These are phyloP conservation scores for Nasonia giraulti DNA, from an alignment of 1,140 invertebrate genomes.

Conservation along the genomic window DNA sequence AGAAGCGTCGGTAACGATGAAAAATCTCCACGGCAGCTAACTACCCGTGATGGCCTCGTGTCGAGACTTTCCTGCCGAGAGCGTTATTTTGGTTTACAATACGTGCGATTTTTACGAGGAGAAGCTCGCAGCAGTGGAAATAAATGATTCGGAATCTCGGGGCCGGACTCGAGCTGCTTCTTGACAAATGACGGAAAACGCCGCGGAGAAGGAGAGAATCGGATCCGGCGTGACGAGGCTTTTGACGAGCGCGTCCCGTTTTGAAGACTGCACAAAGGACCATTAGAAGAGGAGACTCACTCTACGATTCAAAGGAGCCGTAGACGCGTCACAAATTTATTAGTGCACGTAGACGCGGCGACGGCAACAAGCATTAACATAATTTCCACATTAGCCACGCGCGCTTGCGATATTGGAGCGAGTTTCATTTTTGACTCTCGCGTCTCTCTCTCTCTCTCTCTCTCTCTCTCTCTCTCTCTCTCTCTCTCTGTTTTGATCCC, in stretches of 20 bases:
- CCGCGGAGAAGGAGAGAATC: neutral
- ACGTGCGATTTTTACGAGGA: constrained; percentile 14
- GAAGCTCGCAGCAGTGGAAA: constrained; percentile 2
- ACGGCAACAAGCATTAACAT: constrained; percentile 47
- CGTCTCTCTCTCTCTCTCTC: constrained; percentile 1
- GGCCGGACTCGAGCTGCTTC: neutral
- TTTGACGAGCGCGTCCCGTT: constrained; percentile 13
- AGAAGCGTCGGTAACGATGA: constrained; percentile 24
- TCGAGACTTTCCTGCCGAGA: neutral
- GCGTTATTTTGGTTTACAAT: constrained; percentile 1
- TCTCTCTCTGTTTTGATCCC: constrained; percentile 4
- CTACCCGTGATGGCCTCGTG: neutral
- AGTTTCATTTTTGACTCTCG: neutral
- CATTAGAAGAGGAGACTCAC: constrained; percentile 11
- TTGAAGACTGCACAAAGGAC: constrained; percentile 25
- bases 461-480: constrained; percentile 1
- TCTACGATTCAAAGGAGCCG: neutral
- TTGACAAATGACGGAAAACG: constrained; percentile 31
- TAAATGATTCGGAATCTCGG: constrained; percentile 6
- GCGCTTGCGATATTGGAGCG: constrained; percentile 17
- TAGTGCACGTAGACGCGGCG: too few relatives aligned
- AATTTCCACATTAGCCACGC: constrained; percentile 43
- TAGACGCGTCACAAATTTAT: constrained; percentile 37
- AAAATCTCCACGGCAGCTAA: neutral
- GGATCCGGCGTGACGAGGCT: neutral